Conservation (phyloP, 2,888 invertebrate genomes). For the Drosophila yooni region DNA sequence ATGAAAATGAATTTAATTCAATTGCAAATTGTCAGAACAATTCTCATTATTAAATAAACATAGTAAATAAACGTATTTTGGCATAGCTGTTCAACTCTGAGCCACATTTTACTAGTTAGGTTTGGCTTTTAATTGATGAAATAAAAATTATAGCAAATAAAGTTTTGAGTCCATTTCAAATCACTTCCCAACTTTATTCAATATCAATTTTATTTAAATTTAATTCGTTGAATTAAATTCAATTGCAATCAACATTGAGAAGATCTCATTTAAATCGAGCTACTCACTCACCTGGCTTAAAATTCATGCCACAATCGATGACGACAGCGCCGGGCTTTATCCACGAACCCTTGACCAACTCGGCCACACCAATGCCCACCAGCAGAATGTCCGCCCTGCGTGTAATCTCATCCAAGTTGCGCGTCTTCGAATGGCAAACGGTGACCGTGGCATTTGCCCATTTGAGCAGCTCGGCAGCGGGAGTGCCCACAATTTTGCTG, state of each 20-base stretch:
- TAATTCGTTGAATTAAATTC: neutral
- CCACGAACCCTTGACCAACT: conserved; percentile 97
- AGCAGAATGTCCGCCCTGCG: conserved; percentile 96
- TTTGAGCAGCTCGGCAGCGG: conserved; percentile 96
- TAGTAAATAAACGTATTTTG: no score
- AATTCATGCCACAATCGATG: conserved; percentile 99
- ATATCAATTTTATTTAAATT: neutral
- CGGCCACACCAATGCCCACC: conserved; percentile 96
- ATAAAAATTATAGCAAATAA: neutral
- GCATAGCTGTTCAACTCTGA: no score
- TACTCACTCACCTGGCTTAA: conserved; percentile 89
- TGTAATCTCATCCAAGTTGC: conserved; percentile 91
- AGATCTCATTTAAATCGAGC: neutral
- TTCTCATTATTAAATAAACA: neutral
- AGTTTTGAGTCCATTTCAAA: neutral
- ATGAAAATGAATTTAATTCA: neutral
- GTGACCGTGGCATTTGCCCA: conserved; percentile 99
- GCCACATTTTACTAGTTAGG: neutral
- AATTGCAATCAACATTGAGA: neutral
- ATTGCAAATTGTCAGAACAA: neutral
- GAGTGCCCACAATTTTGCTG: conserved; percentile 99
- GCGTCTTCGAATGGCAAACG: conserved; percentile 97
- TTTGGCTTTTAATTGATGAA: neutral
- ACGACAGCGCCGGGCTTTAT: conserved; percentile 99
- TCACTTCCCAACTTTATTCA: neutral